phyloP scores from a whole-genome alignment of 2,113 vertebrate genomes.

The Mormyrus iriodes region DNA sequence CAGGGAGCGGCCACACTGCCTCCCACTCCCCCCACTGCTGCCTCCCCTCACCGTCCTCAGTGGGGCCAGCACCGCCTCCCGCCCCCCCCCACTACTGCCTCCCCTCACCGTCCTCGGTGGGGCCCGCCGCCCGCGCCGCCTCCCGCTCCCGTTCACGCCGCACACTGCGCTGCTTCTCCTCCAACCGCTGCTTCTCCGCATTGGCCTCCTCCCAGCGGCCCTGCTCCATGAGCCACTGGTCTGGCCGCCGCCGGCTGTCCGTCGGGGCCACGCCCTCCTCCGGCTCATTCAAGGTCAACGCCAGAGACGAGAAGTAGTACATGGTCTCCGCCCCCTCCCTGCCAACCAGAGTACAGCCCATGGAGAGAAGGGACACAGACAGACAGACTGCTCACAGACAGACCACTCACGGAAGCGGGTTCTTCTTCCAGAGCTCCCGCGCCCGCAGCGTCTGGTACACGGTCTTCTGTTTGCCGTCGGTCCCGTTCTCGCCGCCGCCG shows the following conservation, averaged over 20 bases:
- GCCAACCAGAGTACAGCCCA: neutral
- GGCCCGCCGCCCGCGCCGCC: conserved; percentile 53
- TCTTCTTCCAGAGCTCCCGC: conserved; percentile 88
- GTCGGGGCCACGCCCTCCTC: conserved; percentile 82
- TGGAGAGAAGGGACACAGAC: neutral
- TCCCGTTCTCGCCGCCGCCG: conserved; percentile 73
- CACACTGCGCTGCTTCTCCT: conserved; percentile 83
- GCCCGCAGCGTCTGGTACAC: conserved; percentile 71
- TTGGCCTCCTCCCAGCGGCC: conserved; percentile 94
- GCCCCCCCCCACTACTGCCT: neutral
- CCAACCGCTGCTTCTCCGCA: conserved; percentile 84
- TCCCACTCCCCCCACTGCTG: neutral
- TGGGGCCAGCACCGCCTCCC: conserved; percentile 25
- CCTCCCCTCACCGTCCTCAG: conserved; percentile 62
- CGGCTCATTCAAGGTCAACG: conserved; percentile 79
- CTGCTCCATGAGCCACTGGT: conserved; percentile 91
- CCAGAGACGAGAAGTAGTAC: conserved; percentile 92
- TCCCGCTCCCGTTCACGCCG: conserved; percentile 80
- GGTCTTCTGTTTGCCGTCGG: conserved; percentile 71
- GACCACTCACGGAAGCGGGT: conserved; percentile 81
- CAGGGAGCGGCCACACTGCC: neutral
- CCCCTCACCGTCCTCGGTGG: conserved; percentile 66
- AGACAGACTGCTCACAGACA: neutral
- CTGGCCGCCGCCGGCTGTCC: conserved; percentile 81
- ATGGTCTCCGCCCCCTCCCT: conserved; percentile 91